Conservation (phyloP, 2,797 vertebrate genomes). For the Anomalospiza imberbis region DNA sequence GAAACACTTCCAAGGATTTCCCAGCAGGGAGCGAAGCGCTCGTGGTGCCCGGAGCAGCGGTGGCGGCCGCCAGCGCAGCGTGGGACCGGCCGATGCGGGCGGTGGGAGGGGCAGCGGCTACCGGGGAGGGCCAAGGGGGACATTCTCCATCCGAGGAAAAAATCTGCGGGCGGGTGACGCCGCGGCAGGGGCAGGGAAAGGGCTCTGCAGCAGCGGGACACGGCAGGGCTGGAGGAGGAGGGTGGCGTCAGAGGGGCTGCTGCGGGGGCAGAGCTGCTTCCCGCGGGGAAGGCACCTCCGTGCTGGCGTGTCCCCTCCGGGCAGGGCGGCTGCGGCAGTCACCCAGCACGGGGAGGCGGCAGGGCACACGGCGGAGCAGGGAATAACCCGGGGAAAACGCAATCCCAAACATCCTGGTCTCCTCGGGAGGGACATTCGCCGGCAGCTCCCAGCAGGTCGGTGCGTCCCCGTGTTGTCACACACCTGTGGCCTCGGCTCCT, state of each 20-base stretch:
- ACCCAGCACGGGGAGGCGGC: background rate
- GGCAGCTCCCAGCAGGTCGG: background rate
- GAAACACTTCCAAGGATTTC: background rate
- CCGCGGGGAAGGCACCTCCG: accelerated
- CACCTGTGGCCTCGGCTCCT: background rate
- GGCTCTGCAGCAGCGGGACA: background rate
- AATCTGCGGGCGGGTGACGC: background rate
- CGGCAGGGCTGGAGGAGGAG: background rate
- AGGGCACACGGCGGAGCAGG: accelerated
- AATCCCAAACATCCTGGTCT: background rate
- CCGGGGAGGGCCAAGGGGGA: background rate
- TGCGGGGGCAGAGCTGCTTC: background rate
- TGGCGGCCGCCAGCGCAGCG: no score
- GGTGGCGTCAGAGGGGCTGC: background rate
- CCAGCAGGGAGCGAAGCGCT: background rate
- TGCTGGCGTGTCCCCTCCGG: background rate
- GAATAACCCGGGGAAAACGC: accelerated
- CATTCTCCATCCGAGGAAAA: background rate
- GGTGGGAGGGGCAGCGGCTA: background rate
- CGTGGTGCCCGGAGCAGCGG: background rate
- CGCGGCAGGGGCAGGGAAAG: background rate
- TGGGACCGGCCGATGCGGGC: background rate
- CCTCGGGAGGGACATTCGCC: accelerated
- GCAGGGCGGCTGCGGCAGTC: background rate
- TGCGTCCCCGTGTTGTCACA: background rate